Conservation (phyloP, 2,113 vertebrate species). For the Muscicapa adusta region DNA sequence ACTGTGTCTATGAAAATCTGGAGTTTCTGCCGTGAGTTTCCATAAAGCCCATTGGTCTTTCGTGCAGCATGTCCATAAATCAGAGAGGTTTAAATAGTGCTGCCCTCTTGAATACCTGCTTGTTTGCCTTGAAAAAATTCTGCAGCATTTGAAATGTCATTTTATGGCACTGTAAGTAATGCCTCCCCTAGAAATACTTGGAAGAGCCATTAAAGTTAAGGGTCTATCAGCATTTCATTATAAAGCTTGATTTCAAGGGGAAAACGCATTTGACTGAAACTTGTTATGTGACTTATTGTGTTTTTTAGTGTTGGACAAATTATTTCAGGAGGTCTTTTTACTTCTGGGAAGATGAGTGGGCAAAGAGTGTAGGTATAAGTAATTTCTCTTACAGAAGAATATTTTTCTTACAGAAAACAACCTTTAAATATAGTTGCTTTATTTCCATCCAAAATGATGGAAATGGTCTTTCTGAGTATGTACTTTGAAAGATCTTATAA, state of each 20-base stretch:
- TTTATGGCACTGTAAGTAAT: constrained; percentile 71
- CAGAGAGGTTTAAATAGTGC: constrained; percentile 54
- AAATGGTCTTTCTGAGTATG: background rate
- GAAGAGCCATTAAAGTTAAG: constrained; percentile 73
- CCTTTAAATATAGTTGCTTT: background rate
- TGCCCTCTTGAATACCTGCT: constrained; percentile 66
- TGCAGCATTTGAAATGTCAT: constrained; percentile 54
- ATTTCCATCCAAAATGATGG: background rate
- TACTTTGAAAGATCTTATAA: background rate
- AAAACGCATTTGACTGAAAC: constrained; percentile 50
- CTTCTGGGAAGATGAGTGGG: background rate
- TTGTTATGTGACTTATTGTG: background rate
- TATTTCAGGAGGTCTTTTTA: background rate
- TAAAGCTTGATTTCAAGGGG: constrained; percentile 66
- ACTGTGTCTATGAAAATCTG: constrained; percentile 39
- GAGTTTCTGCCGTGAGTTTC: constrained; percentile 20
- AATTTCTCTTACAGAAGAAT: background rate
- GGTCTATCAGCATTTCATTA: constrained; percentile 72
- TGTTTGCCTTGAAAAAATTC: constrained; percentile 72
- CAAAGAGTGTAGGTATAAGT: background rate
- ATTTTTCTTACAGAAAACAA: background rate
- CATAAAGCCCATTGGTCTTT: constrained; percentile 56
- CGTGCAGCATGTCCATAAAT: constrained; percentile 51
- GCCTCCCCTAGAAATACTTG: constrained; percentile 61
- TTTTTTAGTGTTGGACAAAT: background rate